phyloP scores from a whole-genome alignment of 2,113 vertebrate genomes.

The Dicrurus megarhynchus region DNA sequence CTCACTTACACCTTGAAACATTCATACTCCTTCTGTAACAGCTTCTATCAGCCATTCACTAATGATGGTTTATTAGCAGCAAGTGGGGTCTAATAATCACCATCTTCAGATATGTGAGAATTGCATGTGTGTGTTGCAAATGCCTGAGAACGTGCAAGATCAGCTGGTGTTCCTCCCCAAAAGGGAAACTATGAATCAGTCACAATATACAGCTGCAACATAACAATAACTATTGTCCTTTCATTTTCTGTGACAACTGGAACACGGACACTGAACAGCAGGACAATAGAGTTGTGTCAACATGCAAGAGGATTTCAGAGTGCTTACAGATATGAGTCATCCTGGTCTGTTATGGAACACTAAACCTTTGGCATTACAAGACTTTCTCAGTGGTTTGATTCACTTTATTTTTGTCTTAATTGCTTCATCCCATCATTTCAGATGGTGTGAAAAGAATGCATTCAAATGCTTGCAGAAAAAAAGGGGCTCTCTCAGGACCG shows the following conservation, averaged over 20 bases:
- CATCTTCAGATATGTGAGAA: not conserved
- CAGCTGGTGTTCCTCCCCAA: not conserved
- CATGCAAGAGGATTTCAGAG: conserved; percentile 22
- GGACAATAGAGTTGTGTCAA: conserved; percentile 35
- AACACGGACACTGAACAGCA: conserved; percentile 14
- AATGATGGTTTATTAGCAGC: not conserved
- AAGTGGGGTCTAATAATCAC: not conserved
- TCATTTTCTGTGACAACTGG: conserved; percentile 29
- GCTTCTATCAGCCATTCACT: not conserved
- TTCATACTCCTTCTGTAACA: not conserved
- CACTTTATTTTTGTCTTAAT: conserved; percentile 35
- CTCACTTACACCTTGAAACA: not conserved
- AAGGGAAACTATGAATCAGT: conserved; percentile 18
- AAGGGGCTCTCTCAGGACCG: not conserved
- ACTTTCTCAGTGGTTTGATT: conserved; percentile 20
- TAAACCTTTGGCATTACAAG: conserved; percentile 19
- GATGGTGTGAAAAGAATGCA: conserved; percentile 20
- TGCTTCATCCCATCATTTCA: not conserved
- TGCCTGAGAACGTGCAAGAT: not conserved
- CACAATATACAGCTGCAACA: conserved; percentile 5
- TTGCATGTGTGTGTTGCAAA: not conserved
- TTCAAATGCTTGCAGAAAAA: not conserved
- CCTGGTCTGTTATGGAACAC: not conserved
- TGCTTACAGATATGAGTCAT: conserved; percentile 27
- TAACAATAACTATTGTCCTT: conserved; percentile 48